phyloP scores from a whole-genome alignment of 2,888 invertebrate species.

The Nasonovia ribisnigri region DNA sequence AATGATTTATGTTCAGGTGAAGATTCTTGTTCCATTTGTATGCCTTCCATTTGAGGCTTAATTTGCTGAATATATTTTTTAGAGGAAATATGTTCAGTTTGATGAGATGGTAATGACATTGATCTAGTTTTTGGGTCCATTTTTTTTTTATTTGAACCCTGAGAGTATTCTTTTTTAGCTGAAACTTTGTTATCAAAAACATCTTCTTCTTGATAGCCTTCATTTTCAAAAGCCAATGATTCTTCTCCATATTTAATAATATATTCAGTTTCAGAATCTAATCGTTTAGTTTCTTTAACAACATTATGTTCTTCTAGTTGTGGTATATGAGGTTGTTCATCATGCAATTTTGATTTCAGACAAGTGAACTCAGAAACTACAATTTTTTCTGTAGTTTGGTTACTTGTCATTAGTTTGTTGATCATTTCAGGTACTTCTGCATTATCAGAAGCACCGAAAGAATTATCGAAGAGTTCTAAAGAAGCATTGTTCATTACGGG shows the following conservation, averaged over 20 bases:
- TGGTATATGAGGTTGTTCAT: neutral
- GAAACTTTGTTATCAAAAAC: conserved; percentile 45
- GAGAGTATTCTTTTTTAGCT: neutral
- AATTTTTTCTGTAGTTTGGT: conserved; percentile 68
- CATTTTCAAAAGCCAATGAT: conserved; percentile 69
- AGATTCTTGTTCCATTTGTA: conserved; percentile 71
- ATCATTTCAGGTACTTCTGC: conserved; percentile 66
- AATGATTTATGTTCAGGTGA: conserved; percentile 72
- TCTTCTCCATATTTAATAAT: conserved; percentile 67
- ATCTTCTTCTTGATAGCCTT: conserved; percentile 70
- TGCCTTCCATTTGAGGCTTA: conserved; percentile 54
- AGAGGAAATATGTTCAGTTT: conserved; percentile 5
- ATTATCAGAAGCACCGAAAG: conserved; percentile 63
- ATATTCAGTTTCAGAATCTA: conserved; percentile 69
- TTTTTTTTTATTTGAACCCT: conserved; percentile 64
- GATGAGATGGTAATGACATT: conserved; percentile 30
- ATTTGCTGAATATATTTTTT: conserved; percentile 61
- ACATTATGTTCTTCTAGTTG: neutral
- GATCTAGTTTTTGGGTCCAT: conserved; percentile 65
- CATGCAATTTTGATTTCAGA: neutral
- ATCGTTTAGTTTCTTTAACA: conserved; percentile 55
- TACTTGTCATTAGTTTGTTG: conserved; percentile 66
- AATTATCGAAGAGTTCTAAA: conserved; percentile 37
- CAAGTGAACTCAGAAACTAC: conserved; percentile 67
- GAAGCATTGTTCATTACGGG: conserved; percentile 51